These are phyloP conservation scores for Alethe castanea DNA, from an alignment of 2,113 vertebrate species.

Conservation along the genomic window DNA sequence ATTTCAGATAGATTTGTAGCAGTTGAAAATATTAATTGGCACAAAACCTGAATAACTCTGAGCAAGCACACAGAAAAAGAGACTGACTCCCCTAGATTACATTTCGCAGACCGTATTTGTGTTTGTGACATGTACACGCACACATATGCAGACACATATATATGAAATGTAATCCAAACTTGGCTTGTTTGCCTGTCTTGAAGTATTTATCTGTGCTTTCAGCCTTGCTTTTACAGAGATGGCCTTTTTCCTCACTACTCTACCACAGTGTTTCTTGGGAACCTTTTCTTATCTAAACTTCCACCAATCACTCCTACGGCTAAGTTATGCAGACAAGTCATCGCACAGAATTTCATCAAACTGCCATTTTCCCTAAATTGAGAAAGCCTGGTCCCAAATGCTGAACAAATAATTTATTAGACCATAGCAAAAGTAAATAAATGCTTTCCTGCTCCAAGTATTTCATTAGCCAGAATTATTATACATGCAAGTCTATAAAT, in stretches of 20 bases:
- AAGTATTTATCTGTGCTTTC: conserved; percentile 28
- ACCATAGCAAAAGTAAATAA: conserved; percentile 56
- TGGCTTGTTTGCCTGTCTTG: neutral
- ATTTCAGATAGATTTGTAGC: neutral
- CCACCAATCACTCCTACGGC: conserved; percentile 17
- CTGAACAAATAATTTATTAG: conserved; percentile 63
- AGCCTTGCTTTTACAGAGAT: neutral
- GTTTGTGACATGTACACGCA: neutral
- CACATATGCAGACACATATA: neutral
- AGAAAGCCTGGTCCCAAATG: conserved; percentile 29
- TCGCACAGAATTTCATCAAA: conserved; percentile 51
- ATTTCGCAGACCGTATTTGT: neutral
- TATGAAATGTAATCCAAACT: conserved; percentile 6
- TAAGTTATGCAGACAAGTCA: conserved; percentile 52
- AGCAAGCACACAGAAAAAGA: neutral
- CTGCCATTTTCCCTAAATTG: conserved; percentile 53
- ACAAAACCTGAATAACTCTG: neutral
- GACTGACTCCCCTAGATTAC: neutral
- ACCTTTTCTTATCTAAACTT: conserved; percentile 39
- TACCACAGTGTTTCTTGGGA: neutral
- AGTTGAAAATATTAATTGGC: neutral
- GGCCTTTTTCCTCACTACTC: conserved; percentile 5
- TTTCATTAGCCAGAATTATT: conserved; percentile 65
- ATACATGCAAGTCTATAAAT: conserved; percentile 52
- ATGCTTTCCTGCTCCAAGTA: conserved; percentile 47